Evolutionary conservation across 2,113 vertebrate species (phyloP), one percentile per base, ranked within the genome.

Genomic region (Oreocharis arfaki): DNA sequence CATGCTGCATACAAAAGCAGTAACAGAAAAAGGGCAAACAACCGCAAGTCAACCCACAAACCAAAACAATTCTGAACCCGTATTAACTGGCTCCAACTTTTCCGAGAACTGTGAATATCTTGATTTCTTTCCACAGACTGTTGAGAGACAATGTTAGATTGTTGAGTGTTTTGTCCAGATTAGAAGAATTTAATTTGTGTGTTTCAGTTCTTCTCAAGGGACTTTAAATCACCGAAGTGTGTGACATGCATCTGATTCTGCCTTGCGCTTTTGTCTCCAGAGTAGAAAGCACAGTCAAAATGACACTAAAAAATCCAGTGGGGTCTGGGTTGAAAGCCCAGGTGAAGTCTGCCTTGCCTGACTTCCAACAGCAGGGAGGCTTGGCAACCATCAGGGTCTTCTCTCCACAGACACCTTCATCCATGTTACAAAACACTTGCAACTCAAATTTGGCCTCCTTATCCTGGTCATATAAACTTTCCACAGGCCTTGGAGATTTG

Each of bases 1-100:
- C 10, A 20, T 0, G 1, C 5, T 23, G 21, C 0, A 7, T 30
- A 55, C 17, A 67, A 78, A 92, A 68, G 5, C 24, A 44, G 14
- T n/a, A 30, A 56, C 7, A 85, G 37, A 63, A 39, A 32, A 91
- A 69, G 41, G 16, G 27, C 8, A 81, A 65, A 85, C 1, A 23
- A 13, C 18, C 0, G 1, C 21, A 87, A 47, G 27, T 22, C 13
- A 64, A 26, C 9, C 17, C 67, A 65, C 28, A 89, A 84, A 44
- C 5, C 7, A 56, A 75, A 94, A 56, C 26, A 69, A 28, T 41
- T 85, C 32, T 50, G 32, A 82, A 22, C 15, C 69, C 4, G 1
- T 30, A 44, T n/a, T 79, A 73, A 78, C 28, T 68, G 37, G 14
- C 5, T 87, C 19, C 35, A 81, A 0, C 13, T 37, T 76, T 47